Evolutionary conservation across 2,888 invertebrate genomes (phyloP).

Genomic region (Sphaeridia pumilis): DNA sequence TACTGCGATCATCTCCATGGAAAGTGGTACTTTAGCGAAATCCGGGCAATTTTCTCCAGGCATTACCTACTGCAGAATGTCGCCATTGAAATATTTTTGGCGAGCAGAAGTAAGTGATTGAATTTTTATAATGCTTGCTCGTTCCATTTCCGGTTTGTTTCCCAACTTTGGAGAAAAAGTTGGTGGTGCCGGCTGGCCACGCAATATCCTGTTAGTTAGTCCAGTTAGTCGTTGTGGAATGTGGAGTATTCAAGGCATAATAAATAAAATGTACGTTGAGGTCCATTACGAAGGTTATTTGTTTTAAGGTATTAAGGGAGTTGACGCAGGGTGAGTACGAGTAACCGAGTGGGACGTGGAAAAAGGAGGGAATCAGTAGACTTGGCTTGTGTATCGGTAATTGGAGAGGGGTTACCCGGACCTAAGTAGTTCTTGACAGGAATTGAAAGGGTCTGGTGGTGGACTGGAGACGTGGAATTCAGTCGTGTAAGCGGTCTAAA

Average conservation of each 20-base stretch:
- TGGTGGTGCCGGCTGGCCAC: too few species aligned
- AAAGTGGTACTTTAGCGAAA: conserved; percentile 99
- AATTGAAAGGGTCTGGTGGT: not conserved
- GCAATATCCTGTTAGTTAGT: too few species aligned
- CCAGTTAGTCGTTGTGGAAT: too few species aligned
- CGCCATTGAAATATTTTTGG: conserved; percentile 96
- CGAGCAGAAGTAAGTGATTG: conserved; percentile 79
- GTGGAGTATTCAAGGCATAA: not conserved
- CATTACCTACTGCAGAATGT: conserved; percentile 93
- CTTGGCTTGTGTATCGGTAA: not conserved
- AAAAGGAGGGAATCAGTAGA: not conserved
- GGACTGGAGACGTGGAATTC: too few species aligned
- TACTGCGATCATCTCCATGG: conserved; percentile 98
- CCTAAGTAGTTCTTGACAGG: conserved; percentile 4
- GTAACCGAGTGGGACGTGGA: not conserved
- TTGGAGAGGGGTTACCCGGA: not conserved
- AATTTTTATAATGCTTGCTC: too few species aligned
- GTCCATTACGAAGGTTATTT: conserved; percentile 1
- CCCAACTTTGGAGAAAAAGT: too few species aligned
- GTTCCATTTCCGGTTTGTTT: too few species aligned
- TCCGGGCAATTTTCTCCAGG: conserved; percentile 94
- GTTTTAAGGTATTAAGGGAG: conserved; percentile 1
- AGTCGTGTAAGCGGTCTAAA: too few species aligned
- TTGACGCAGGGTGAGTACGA: too few species aligned
- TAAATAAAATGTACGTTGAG: not conserved